Base-by-base conservation (phyloP, 2,888 invertebrate species). In the Branchinecta sandiegonensis region DNA sequence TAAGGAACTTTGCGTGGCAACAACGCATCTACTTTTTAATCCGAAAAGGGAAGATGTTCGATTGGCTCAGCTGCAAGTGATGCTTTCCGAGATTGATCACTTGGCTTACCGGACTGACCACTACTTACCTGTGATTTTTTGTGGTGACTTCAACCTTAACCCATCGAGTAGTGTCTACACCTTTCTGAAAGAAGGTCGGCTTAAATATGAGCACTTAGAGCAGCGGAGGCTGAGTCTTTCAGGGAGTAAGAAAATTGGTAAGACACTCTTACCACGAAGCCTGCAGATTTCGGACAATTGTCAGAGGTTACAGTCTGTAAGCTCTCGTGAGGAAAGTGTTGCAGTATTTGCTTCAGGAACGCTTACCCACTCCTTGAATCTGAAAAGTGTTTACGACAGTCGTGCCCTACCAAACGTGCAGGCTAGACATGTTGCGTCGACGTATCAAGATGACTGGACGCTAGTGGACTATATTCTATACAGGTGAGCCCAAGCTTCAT, bases 21-120 rank as follows among this genome's bases (percentile, higher is more conserved):
- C 93, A 12, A 97, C 97, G 0, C 99, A 99, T 78, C 81, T 99
- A 65, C 80, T 97, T 11, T 99, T 89, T 78, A 97, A 97, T 81
- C 94, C 92, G 0, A 85, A 80, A 72, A 81, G 97, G 56, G 86
- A 89, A 23, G 96, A 97, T 77, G 85, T 96, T 1, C 85, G 94
- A 73, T 80, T 96, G 47, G 94, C 90, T 0, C 97, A 99, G 79
- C 80, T 88, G 56, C 87, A 89, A 74, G 77, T 91, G 48, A 80
- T 99, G 10, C 79, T 99, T 12, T 86, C 90, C 0, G 91, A 94
- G 78, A 80, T 99, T 7, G 90, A 93, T 72, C 81, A 87, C 73
- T 83, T 91, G 72, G 84, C 90, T 0, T 86, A 73, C 66, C 66
- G 69, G 70, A 47, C 68, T 65, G 70, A 78, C 71, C 72, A 78